Evolutionary conservation across 1,140 invertebrate species (phyloP).

Genomic region (Bombus pyrosoma): DNA sequence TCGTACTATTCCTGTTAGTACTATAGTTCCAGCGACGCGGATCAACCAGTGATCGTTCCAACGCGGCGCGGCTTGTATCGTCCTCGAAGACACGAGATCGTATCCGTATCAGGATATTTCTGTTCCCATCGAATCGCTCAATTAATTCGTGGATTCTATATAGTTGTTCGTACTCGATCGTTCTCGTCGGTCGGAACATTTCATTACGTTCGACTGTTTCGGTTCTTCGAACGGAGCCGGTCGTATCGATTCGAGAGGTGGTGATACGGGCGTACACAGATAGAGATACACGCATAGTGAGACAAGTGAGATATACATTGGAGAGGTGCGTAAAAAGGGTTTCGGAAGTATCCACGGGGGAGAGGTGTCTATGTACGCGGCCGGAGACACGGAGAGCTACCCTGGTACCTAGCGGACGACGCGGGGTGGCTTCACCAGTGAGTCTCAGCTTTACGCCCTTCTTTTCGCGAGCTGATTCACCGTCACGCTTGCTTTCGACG

Average conservation of each 20-base stretch:
- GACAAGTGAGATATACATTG: slow-evolving; percentile 25
- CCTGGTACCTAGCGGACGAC: slow-evolving; percentile 74
- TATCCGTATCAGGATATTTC: neutral
- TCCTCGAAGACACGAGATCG: neutral
- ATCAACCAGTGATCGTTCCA: slow-evolving; percentile 20
- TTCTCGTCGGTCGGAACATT: neutral
- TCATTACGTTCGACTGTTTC: neutral
- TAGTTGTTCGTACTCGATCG: neutral
- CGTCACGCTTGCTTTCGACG: no score
- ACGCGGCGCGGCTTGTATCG: neutral
- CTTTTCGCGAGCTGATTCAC: neutral
- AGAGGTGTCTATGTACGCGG: slow-evolving; percentile 66
- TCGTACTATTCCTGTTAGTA: neutral
- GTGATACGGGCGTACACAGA: slow-evolving; percentile 34
- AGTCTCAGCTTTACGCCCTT: slow-evolving; percentile 51
- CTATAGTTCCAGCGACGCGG: neutral
- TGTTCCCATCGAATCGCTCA: neutral
- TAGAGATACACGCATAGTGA: slow-evolving; percentile 28
- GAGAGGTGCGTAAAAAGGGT: slow-evolving; percentile 26
- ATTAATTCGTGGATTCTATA: neutral
- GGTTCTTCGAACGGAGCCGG: neutral
- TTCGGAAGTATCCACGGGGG: slow-evolving; percentile 7
- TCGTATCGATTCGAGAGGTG: slow-evolving; percentile 38
- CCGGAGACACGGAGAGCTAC: slow-evolving; percentile 71
- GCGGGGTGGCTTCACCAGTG: slow-evolving; percentile 59